These are phyloP conservation scores for Oreamnos americanus DNA, from an alignment of 2,113 vertebrate species.

Conservation along the genomic window DNA sequence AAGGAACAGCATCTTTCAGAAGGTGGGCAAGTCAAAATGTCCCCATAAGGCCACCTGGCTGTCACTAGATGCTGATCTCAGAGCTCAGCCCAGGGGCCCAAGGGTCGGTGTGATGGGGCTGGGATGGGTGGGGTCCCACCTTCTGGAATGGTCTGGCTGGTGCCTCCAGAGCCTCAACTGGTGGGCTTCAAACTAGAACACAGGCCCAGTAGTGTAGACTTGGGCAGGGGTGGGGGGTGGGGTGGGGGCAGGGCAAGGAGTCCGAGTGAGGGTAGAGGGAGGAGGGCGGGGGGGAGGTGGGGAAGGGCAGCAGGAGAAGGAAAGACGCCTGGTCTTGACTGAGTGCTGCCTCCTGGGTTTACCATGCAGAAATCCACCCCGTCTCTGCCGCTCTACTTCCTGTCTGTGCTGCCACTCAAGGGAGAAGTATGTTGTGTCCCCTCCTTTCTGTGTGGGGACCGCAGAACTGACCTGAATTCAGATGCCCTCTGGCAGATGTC, in stretches of 20 bases:
- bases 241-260: too few relatives aligned
- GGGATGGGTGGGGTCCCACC: background rate
- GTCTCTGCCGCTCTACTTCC: background rate
- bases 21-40: rapidly evolving
- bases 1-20: background rate
- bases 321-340: rapidly evolving
- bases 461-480: background rate
- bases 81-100: background rate
- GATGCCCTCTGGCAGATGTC: background rate
- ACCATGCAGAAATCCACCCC: background rate
- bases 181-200: background rate
- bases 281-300: background rate
- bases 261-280: rapidly evolving
- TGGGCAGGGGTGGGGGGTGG: too few relatives aligned
- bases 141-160: background rate
- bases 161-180: background rate
- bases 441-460: background rate
- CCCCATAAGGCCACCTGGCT: background rate
- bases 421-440: rapidly evolving
- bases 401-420: background rate
- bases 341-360: background rate
- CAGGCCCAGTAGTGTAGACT: background rate
- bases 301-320: too few relatives aligned
- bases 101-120: background rate
- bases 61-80: background rate